Conservation (phyloP, 2,797 vertebrate species). For the Urocyon cinereoargenteus region DNA sequence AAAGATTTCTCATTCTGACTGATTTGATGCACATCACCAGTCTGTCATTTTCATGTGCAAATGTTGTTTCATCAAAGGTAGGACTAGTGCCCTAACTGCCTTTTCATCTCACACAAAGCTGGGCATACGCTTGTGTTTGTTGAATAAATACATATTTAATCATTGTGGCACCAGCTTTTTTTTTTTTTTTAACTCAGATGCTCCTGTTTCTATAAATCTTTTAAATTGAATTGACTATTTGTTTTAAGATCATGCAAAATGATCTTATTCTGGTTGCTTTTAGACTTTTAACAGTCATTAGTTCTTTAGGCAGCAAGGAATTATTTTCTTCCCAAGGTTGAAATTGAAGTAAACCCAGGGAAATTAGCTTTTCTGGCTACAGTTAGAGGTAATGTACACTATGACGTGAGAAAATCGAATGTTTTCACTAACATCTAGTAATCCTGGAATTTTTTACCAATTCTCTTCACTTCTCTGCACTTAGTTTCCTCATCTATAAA, state of each 20-base stretch:
- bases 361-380: neutral
- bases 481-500: neutral
- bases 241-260: neutral
- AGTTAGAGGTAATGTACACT: neutral
- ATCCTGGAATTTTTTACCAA: neutral
- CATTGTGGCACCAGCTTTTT: neutral
- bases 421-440: neutral
- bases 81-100: neutral
- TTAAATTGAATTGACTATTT: neutral
- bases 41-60: neutral
- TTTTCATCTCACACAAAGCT: neutral
- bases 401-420: neutral
- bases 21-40: neutral
- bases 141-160: conserved; percentile 9
- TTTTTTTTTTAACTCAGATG: neutral
- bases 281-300: neutral
- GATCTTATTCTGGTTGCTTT: neutral
- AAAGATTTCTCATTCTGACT: neutral
- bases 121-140: neutral
- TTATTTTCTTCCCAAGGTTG: neutral
- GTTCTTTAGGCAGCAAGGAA: neutral
- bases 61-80: neutral
- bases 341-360: neutral
- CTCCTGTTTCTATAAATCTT: neutral
- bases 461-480: neutral